Evolutionary conservation across 2,113 vertebrate genomes (phyloP).

Genomic region (Rhagologus leucostigma): DNA sequence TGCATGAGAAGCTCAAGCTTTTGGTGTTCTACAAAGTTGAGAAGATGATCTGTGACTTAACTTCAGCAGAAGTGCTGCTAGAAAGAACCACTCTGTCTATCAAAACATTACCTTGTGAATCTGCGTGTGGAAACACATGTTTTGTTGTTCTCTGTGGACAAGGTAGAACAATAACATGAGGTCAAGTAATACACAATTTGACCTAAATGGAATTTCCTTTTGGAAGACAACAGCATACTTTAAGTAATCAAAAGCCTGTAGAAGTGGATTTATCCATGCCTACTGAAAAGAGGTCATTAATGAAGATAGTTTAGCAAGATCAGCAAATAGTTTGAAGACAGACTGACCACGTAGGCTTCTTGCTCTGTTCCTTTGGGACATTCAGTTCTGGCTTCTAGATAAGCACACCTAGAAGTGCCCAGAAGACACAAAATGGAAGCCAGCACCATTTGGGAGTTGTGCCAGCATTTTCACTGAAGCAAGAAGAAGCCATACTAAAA

Average conservation of each 20-base stretch:
- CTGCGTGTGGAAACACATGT: not conserved
- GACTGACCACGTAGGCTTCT: not conserved
- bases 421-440: slow-evolving; percentile 4
- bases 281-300: not conserved
- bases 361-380: not conserved
- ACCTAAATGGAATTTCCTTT: not conserved
- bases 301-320: not conserved
- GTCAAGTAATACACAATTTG: not conserved
- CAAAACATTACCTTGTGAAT: not conserved
- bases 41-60: not conserved
- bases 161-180: not conserved
- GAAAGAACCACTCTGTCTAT: not conserved
- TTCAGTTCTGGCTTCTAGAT: not conserved
- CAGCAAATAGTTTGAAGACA: not conserved
- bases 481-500: not conserved
- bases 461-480: slow-evolving; percentile 8
- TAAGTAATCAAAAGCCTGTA: not conserved
- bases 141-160: not conserved
- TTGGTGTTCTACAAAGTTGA: not conserved
- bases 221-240: not conserved
- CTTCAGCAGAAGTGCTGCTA: not conserved
- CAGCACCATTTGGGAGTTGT: not conserved
- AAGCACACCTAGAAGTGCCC: not conserved
- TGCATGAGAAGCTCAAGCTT: not conserved
- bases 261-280: not conserved